Evolutionary conservation across 2,113 vertebrate species (phyloP).

Genomic region (Clupea harengus): DNA sequence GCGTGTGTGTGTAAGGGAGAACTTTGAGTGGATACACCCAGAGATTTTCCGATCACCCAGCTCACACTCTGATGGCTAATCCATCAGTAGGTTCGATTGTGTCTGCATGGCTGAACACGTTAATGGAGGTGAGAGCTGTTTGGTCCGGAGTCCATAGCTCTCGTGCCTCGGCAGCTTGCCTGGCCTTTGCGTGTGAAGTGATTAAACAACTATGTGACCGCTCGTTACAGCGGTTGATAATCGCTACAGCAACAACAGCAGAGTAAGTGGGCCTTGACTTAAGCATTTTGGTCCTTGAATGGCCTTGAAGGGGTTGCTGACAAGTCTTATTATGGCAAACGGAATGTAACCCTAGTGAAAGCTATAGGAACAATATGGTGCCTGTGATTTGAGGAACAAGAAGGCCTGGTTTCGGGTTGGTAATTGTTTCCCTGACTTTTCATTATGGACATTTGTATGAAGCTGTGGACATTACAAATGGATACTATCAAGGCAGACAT

Average conservation of each 20-base stretch:
- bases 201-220: background rate
- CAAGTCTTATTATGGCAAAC: background rate
- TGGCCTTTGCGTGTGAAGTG: background rate
- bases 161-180: background rate
- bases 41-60: too few species aligned
- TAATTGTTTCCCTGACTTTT: background rate
- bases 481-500: background rate
- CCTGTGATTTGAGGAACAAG: background rate
- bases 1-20: conserved; percentile 50
- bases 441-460: background rate
- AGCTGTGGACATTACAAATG: background rate
- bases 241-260: background rate
- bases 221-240: background rate
- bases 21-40: too few species aligned
- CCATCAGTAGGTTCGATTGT: background rate
- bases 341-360: background rate
- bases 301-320: background rate
- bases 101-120: background rate
- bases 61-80: background rate
- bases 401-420: background rate
- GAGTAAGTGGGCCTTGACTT: background rate
- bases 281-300: background rate
- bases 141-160: background rate
- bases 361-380: background rate
- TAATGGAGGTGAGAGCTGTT: background rate